Percentiles rank a stretch among this genome's conserved stretches.
These are phyloP conservation scores for Oreochromis mossambicus DNA, from an alignment of 2,797 vertebrate species.

Conservation along the genomic window DNA sequence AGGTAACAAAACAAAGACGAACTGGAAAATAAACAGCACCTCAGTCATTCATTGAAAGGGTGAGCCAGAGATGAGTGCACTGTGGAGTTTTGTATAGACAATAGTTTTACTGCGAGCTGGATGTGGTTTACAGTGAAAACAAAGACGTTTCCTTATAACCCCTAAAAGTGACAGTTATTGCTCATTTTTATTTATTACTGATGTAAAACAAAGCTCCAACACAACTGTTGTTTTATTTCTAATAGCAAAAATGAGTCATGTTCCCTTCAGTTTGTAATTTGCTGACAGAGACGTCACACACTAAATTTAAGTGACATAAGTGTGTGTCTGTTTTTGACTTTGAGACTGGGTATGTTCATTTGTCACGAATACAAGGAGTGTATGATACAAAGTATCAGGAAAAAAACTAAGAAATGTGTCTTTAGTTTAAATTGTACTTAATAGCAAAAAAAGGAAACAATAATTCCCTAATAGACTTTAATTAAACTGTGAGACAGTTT, in stretches of 20 bases:
- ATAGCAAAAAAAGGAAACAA: neutral
- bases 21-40: constrained; percentile 78
- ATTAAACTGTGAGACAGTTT: neutral
- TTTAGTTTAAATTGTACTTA: neutral
- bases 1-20: constrained; percentile 82
- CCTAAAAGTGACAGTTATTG: constrained; percentile 16
- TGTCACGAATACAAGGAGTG: neutral
- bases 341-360: neutral
- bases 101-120: constrained; percentile 33
- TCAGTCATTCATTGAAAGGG: constrained; percentile 43
- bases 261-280: neutral
- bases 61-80: constrained; percentile 26
- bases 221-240: neutral
- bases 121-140: constrained; percentile 24
- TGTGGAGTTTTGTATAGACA: constrained; percentile 32
- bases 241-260: neutral
- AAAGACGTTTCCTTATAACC: neutral
- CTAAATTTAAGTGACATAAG: neutral
- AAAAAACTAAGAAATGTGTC: neutral
- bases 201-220: neutral
- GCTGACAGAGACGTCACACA: neutral
- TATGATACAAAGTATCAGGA: neutral
- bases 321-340: neutral
- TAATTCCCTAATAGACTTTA: neutral
- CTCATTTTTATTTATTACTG: constrained; percentile 14